These are phyloP conservation scores for Scomber japonicus DNA, from an alignment of 2,113 vertebrate genomes.

Conservation along the genomic window DNA sequence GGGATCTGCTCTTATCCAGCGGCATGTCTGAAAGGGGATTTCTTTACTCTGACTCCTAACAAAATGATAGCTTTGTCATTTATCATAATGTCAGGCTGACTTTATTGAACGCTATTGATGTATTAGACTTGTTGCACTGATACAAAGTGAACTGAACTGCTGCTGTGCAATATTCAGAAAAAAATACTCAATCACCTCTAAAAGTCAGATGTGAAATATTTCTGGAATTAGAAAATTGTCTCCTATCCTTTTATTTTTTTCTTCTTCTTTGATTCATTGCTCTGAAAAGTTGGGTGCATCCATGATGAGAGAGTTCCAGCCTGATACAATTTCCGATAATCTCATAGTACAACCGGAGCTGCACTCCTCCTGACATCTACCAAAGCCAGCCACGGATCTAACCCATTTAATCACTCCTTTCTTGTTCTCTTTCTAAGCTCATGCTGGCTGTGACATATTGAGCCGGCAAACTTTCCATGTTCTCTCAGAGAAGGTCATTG, in stretches of 20 bases:
- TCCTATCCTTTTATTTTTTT: neutral
- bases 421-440: constrained; percentile 71
- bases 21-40: constrained; percentile 40
- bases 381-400: constrained; percentile 57
- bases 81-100: neutral
- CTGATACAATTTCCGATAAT: constrained; percentile 58
- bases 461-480: constrained; percentile 81
- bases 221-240: neutral
- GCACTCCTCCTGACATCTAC: constrained; percentile 59
- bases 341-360: constrained; percentile 53
- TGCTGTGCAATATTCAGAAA: neutral
- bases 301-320: constrained; percentile 23
- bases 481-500: constrained; percentile 80
- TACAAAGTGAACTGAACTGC: neutral
- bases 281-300: constrained; percentile 31
- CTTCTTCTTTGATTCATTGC: neutral
- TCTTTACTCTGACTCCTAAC: constrained; percentile 3
- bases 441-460: constrained; percentile 76
- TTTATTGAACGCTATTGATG: constrained; percentile 25
- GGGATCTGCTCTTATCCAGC: constrained; percentile 47
- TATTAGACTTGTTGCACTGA: constrained; percentile 35
- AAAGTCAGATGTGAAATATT: constrained; percentile 3
- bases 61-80: constrained; percentile 44
- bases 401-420: constrained; percentile 72
- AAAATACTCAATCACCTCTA: neutral